Percentiles rank a stretch among this genome's conserved stretches.
Evolutionary conservation across 2,888 invertebrate genomes (phyloP).

Genomic region (Nephrotoma guestfalica): DNA sequence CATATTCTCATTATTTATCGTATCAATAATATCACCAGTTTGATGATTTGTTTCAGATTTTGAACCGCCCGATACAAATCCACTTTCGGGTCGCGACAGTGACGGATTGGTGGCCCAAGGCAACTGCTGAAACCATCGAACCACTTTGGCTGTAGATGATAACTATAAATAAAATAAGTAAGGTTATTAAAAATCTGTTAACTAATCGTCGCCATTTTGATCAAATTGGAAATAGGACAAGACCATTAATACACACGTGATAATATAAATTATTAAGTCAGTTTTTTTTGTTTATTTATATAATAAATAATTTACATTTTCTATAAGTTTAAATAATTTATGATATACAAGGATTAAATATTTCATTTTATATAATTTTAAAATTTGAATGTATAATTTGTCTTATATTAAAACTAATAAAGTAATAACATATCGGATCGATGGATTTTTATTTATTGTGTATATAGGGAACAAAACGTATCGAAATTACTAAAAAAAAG

Average conservation of each 20-base stretch:
- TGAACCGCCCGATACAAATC: constrained; percentile 54
- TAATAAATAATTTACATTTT: background rate
- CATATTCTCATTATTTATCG: constrained; percentile 28
- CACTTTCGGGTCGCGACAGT: constrained; percentile 60
- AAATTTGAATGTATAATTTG: background rate
- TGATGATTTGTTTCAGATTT: constrained; percentile 37
- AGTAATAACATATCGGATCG: background rate
- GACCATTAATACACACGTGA: background rate
- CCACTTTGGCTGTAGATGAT: constrained; percentile 62
- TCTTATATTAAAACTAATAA: background rate
- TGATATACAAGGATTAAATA: background rate
- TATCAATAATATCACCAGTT: constrained; percentile 25
- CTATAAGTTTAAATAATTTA: background rate
- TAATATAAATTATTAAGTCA: background rate
- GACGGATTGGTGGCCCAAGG: constrained; percentile 35
- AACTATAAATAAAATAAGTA: constrained; percentile 36
- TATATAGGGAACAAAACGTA: background rate
- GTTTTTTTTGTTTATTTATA: background rate
- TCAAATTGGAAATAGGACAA: constrained; percentile 3
- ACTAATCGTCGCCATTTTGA: background rate
- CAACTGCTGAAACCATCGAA: constrained; percentile 65
- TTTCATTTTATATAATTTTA: background rate
- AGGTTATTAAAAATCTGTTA: constrained; percentile 1
- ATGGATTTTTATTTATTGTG: background rate
- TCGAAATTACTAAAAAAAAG: background rate